These are phyloP conservation scores for Conchocele bisecta DNA, from an alignment of 2,888 invertebrate species.

Conservation along the genomic window DNA sequence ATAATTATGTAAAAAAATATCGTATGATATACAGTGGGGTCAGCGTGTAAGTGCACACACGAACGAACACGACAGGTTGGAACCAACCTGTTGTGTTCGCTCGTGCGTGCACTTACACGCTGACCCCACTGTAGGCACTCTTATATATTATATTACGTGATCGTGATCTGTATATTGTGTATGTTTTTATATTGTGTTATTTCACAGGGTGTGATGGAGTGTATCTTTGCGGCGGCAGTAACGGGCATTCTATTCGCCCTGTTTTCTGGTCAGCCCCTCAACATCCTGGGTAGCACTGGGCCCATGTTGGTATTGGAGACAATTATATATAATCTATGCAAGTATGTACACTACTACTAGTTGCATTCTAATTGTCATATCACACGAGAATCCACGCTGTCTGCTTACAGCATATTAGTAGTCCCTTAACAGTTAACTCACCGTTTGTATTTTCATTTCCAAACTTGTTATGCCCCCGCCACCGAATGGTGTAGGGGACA, in stretches of 20 bases:
- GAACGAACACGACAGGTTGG: too few relatives aligned
- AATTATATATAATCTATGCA: constrained; percentile 96
- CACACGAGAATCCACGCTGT: not conserved
- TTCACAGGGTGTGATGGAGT: constrained; percentile 84
- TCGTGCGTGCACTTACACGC: too few relatives aligned
- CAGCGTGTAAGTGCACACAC: too few relatives aligned
- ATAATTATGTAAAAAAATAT: too few relatives aligned
- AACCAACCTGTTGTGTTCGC: too few relatives aligned
- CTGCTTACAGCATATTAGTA: not conserved
- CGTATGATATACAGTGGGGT: too few relatives aligned
- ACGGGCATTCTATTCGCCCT: constrained; percentile 81
- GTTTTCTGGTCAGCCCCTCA: constrained; percentile 83
- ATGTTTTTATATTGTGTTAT: not conserved
- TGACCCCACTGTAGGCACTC: too few relatives aligned
- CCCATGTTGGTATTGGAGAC: constrained; percentile 86
- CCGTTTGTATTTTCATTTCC: too few relatives aligned
- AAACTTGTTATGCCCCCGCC: too few relatives aligned
- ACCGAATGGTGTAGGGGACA: too few relatives aligned
- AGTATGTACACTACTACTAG: constrained; percentile 85
- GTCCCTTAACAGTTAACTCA: not conserved
- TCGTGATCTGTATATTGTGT: too few relatives aligned
- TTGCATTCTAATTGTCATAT: not conserved
- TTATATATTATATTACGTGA: too few relatives aligned
- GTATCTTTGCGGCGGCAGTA: constrained; percentile 83
- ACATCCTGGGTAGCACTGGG: constrained; percentile 83